These are phyloP conservation scores for Microctonus aethiopoides DNA, from an alignment of 2,888 invertebrate genomes.

Conservation along the genomic window DNA sequence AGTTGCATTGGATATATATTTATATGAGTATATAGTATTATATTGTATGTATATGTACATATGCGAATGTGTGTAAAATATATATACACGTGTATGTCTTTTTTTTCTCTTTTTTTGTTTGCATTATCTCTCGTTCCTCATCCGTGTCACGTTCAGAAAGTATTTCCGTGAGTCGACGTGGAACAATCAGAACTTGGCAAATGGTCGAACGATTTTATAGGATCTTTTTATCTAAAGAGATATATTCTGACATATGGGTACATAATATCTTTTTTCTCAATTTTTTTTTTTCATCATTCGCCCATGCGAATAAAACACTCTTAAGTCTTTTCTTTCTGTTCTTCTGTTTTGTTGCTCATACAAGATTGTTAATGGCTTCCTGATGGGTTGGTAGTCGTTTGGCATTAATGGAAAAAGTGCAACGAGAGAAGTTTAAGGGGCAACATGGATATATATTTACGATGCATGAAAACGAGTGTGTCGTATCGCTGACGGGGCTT, in stretches of 20 bases:
- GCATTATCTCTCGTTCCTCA: slow-evolving; percentile 23
- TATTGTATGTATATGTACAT: too few relatives aligned
- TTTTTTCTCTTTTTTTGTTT: neutral
- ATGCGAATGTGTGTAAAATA: neutral
- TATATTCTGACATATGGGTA: slow-evolving; percentile 11
- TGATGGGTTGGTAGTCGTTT: slow-evolving; percentile 8
- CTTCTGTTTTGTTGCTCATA: neutral
- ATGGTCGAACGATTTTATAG: slow-evolving; percentile 23
- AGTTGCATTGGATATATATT: too few relatives aligned
- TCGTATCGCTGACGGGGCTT: slow-evolving; percentile 39
- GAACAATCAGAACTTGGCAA: slow-evolving; percentile 51
- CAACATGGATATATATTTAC: slow-evolving; percentile 48
- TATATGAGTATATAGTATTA: too few relatives aligned
- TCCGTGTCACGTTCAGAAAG: slow-evolving; percentile 43
- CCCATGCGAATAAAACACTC: slow-evolving; percentile 1
- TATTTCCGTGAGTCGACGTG: slow-evolving; percentile 47
- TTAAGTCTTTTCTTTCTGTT: neutral
- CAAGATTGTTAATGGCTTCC: neutral
- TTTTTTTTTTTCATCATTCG: neutral
- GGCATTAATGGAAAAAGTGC: slow-evolving; percentile 8
- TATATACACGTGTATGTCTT: neutral
- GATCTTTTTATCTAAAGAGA: slow-evolving; percentile 2
- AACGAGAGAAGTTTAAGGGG: slow-evolving; percentile 21
- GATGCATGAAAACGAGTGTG: slow-evolving; percentile 49
- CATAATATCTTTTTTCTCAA: neutral